Evolutionary conservation across 2,797 vertebrate species (phyloP).

Genomic region (Cynopterus sphinx): DNA sequence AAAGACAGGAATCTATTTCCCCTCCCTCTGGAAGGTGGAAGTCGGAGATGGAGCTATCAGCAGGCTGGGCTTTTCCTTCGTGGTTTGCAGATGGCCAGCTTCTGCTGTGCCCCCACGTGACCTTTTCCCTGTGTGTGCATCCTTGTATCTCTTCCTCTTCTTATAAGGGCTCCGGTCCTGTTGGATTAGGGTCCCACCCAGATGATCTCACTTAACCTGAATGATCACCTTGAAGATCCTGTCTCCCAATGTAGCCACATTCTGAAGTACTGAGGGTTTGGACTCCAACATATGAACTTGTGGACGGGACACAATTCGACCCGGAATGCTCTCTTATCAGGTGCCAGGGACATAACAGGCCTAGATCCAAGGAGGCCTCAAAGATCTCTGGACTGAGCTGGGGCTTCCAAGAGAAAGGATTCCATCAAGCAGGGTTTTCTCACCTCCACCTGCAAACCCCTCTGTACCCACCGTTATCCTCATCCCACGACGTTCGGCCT

Average conservation of each 20-base stretch:
- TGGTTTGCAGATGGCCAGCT: not conserved
- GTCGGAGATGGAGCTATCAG: not conserved
- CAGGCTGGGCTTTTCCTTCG: not conserved
- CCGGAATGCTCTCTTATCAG: not conserved
- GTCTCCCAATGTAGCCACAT: not conserved
- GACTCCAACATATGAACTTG: not conserved
- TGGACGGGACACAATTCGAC: not conserved
- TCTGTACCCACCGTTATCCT: not conserved
- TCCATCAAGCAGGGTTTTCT: not conserved
- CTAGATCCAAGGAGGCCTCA: not conserved
- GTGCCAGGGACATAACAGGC: not conserved
- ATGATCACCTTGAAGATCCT: not conserved
- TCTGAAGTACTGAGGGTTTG: not conserved
- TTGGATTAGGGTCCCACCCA: not conserved
- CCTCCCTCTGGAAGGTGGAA: not conserved
- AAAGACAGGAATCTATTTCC: not conserved
- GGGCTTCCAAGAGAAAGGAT: not conserved
- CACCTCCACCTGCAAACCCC: not conserved
- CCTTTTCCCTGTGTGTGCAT: not conserved
- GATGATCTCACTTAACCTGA: not conserved
- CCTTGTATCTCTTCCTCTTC: not conserved
- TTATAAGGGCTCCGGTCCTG: not conserved
- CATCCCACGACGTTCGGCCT: not conserved
- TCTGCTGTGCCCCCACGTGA: accelerated
- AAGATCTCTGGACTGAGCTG: not conserved